phyloP scores from a whole-genome alignment of 2,888 invertebrate species.

The Nephrocerus scutellatus region DNA sequence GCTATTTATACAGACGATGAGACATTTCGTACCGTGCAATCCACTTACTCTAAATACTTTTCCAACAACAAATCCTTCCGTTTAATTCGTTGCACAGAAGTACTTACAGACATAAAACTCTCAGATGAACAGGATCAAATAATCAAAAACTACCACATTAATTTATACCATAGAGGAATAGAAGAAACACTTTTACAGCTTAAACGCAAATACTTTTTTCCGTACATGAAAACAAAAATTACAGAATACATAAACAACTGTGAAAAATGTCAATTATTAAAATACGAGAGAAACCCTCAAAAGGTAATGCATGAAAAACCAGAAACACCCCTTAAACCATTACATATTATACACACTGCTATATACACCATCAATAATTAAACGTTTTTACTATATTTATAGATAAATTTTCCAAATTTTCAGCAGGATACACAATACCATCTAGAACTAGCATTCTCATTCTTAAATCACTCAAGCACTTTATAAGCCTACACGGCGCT shows the following conservation, averaged over 20 bases:
- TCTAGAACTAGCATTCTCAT: conserved; percentile 3
- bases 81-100: conserved; percentile 7
- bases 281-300: conserved; percentile 1
- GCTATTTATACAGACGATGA: no score
- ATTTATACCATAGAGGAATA: conserved; percentile 10
- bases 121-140: conserved; percentile 8
- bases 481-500: conserved; percentile 6
- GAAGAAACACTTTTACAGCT: no score
- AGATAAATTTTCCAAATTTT: conserved; percentile 6
- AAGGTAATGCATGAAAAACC: conserved; percentile 2
- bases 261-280: not conserved
- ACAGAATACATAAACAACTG: conserved; percentile 3
- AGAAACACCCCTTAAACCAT: no score
- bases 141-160: conserved; percentile 5
- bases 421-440: conserved; percentile 2
- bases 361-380: not conserved
- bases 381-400: not conserved
- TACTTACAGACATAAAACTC: conserved; percentile 3
- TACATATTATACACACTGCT: no score
- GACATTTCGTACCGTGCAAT: conserved; percentile 8
- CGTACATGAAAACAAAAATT: no score
- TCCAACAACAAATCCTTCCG: no score
- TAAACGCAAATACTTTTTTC: no score
- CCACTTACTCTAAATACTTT: no score
- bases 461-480: conserved; percentile 2